Conservation (phyloP, 1,140 invertebrate species). For the Hermatobates lingyangjiaoensis region DNA sequence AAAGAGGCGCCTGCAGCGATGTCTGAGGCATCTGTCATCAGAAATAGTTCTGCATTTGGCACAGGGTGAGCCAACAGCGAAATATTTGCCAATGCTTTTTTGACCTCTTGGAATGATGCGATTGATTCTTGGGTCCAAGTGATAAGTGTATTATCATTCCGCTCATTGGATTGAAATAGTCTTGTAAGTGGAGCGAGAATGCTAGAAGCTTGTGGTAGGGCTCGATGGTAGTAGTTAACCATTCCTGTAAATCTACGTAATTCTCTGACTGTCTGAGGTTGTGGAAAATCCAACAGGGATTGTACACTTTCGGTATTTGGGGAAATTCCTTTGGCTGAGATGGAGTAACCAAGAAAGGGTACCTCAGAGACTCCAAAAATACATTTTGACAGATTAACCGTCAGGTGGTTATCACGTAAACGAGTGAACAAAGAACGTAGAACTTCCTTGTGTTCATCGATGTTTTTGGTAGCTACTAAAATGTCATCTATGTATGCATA, state of each 20-base stretch:
- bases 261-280: conserved; percentile 13
- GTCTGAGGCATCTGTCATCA: conserved; percentile 17
- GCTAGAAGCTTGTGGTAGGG: conserved; percentile 11
- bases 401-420: neutral
- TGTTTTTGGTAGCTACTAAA: conserved; percentile 23
- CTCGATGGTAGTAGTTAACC: conserved; percentile 20
- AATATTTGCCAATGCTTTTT: conserved; percentile 6
- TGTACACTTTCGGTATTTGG: conserved; percentile 14
- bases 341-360: conserved; percentile 20
- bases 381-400: conserved; percentile 14
- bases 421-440: neutral
- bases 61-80: too few relatives aligned
- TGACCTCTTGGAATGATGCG: conserved; percentile 12
- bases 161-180: conserved; percentile 2
- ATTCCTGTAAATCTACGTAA: conserved; percentile 19
- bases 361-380: conserved; percentile 8
- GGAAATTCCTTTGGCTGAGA: conserved; percentile 16
- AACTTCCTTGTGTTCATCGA: conserved; percentile 17
- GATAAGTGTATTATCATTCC: conserved; percentile 9
- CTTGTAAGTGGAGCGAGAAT: conserved; percentile 9
- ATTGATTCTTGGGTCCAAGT: conserved; percentile 10
- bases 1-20: conserved; percentile 17
- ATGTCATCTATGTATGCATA: conserved; percentile 33
- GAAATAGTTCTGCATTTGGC: neutral
- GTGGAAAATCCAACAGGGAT: conserved; percentile 16